These are phyloP conservation scores for Diorhabda sublineata DNA, from an alignment of 1,140 invertebrate species.

Conservation along the genomic window DNA sequence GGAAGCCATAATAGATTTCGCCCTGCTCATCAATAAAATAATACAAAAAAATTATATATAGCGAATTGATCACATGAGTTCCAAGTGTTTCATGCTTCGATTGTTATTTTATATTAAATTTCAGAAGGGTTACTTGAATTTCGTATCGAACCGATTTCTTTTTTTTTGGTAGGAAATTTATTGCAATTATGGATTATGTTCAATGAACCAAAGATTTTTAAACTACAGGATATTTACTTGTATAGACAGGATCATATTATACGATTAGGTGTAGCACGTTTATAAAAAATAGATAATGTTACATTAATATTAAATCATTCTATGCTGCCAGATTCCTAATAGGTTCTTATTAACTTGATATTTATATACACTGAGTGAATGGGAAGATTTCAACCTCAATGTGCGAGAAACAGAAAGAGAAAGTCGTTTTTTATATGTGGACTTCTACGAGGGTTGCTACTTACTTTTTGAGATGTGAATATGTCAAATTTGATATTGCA, in stretches of 20 bases:
- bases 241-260: not conserved
- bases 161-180: conserved; percentile 15
- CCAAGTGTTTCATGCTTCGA: conserved; percentile 13
- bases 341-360: no score
- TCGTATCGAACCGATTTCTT: conserved; percentile 10
- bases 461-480: no score
- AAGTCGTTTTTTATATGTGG: no score
- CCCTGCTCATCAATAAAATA: conserved; percentile 11
- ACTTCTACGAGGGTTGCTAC: no score
- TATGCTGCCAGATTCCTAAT: no score
- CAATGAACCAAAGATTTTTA: not conserved
- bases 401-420: no score
- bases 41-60: conserved; percentile 19
- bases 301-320: no score
- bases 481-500: no score
- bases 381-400: no score
- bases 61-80: conserved; percentile 21
- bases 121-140: conserved; percentile 21
- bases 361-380: no score
- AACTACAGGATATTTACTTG: not conserved
- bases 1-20: conserved; percentile 20
- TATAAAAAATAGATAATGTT: no score
- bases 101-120: conserved; percentile 21
- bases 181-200: conserved; percentile 14
- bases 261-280: no score